phyloP scores from a whole-genome alignment of 2,113 vertebrate species.

The Ageneiosus marmoratus region DNA sequence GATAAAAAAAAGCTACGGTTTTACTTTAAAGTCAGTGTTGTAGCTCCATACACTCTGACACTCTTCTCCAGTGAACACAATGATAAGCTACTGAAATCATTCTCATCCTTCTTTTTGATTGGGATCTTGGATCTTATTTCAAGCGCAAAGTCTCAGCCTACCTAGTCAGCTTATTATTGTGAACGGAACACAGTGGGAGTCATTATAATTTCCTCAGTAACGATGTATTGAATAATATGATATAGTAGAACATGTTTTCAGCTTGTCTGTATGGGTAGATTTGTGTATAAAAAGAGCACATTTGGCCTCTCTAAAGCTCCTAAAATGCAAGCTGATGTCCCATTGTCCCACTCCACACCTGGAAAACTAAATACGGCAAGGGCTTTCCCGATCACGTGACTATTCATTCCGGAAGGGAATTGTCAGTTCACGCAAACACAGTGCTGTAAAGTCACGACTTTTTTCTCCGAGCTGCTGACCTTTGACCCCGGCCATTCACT shows the following conservation, averaged over 20 bases:
- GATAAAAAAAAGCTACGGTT: neutral
- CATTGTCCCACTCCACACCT: slow-evolving; percentile 11
- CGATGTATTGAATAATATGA: neutral
- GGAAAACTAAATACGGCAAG: slow-evolving; percentile 47
- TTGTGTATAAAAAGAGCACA: neutral
- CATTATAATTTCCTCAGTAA: neutral
- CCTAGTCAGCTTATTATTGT: neutral
- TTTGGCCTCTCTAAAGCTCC: neutral
- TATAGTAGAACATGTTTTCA: neutral
- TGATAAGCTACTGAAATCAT: neutral
- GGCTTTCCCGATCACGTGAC: slow-evolving; percentile 50
- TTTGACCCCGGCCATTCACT: slow-evolving; percentile 28
- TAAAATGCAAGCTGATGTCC: slow-evolving; percentile 15
- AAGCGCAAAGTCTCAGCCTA: neutral
- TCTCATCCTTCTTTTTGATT: neutral
- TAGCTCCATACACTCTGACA: neutral
- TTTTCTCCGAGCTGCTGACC: slow-evolving; percentile 33
- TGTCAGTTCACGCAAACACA: slow-evolving; percentile 4
- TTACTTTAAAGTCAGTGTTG: neutral
- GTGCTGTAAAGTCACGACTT: slow-evolving; percentile 24
- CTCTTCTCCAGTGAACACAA: neutral
- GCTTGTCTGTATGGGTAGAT: neutral
- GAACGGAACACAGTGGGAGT: neutral
- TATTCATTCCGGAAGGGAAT: neutral
- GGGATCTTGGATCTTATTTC: neutral